Base-by-base conservation (phyloP, 2,113 vertebrate species). In the Egretta garzetta region DNA sequence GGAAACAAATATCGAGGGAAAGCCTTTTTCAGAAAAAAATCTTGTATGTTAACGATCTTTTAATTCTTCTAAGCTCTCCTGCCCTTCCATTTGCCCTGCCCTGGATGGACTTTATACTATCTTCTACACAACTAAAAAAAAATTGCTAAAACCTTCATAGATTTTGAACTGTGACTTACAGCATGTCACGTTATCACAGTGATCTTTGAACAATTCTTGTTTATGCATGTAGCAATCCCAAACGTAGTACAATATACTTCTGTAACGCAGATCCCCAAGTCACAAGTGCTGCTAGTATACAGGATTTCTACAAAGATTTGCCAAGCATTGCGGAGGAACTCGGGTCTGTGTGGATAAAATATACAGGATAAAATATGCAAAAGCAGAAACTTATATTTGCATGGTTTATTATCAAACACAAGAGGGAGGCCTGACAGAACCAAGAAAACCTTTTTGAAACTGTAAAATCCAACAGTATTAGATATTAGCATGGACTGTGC, bases 1-100 rank as follows among this genome's bases (percentile, higher is more conserved):
- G 83, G 90, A 96, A 98, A 96, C 90, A 97, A 98, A 97, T 98
- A 97, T 89, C 41, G 13, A 89, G 87, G 71, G 74, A 88, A 95
- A 88, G 43, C 33, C 26, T 87, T 79, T 62, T 59, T 41, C n/a
- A 77, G 79, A 73, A 75, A 82, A 94, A 90, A 88, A 90, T 17
- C 6, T 47, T 71, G 39, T 55, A 76, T 50, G 30, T 55, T 88
- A 75, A 95, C 1, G 0, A 60, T 66, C 35, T 91, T 94, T 58
- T 85, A 82, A 82, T 85, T 91, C 28, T 66, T 63, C 53, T 59
- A 75, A 70, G 22, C 14, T 82, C 41, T 75, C 32, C 35, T 24
- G 37, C 12, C 45, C 24, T 86, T 67, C 49, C 13, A 33, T 53
- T 75, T 77, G 20, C 52, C 35, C 75, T 80, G 10, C 33, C 28